Conservation (phyloP, 2,888 invertebrate genomes). For the Oscheius sp. region DNA sequence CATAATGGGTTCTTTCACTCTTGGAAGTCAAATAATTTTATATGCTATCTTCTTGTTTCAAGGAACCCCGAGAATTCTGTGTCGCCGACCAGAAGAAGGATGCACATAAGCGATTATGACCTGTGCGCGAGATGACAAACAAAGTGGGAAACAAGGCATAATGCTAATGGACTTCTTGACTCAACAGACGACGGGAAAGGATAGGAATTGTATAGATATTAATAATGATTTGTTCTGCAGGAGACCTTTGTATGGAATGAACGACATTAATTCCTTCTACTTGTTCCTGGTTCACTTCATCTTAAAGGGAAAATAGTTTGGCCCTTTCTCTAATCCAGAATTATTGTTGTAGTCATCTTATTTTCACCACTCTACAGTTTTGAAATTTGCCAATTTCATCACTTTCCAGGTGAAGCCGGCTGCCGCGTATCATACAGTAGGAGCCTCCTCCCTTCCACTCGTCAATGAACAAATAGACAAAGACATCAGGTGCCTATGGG, state of each 20-base stretch:
- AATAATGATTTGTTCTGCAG: no score
- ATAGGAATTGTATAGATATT: neutral
- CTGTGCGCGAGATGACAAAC: conserved; percentile 2
- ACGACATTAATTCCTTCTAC: no score
- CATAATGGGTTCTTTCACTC: neutral
- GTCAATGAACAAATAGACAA: conserved; percentile 13
- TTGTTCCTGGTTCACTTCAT: no score
- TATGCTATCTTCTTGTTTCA: neutral
- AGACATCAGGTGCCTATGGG: neutral
- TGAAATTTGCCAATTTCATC: neutral
- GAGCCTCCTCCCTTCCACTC: no score
- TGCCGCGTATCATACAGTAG: conserved; percentile 28
- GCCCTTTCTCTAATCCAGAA: no score
- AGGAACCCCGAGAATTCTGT: neutral
- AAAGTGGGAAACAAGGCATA: neutral
- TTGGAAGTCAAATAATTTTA: neutral
- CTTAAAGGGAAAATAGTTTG: no score
- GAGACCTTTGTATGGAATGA: no score
- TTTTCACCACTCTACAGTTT: no score
- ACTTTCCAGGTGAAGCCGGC: no score
- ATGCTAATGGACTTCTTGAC: conserved; percentile 11
- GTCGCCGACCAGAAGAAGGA: neutral
- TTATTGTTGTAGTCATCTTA: no score
- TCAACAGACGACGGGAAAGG: neutral
- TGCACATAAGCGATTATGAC: conserved; percentile 26